A percentile compares a stretch with the other conserved stretches of the same genome.
Conservation (phyloP, 2,888 invertebrate species). For the Phortica magna region DNA sequence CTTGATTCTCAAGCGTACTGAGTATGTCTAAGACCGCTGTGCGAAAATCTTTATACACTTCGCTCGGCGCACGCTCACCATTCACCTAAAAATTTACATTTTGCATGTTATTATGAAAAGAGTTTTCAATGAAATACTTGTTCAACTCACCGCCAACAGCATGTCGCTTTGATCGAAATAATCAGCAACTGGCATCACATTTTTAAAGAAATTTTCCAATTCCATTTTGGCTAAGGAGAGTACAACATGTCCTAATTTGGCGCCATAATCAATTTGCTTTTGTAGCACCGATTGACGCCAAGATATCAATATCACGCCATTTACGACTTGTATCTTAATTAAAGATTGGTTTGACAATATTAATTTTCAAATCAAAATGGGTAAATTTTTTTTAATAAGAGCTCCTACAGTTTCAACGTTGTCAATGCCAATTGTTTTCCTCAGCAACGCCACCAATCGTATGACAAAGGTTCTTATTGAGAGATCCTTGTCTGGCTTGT, state of each 20-base stretch:
- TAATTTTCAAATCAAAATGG: conserved; percentile 26
- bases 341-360: conserved; percentile 3
- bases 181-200: conserved; percentile 93
- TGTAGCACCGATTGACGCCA: conserved; percentile 93
- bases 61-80: conserved; percentile 91
- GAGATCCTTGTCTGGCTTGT: too few relatives aligned
- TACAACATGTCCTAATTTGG: conserved; percentile 89
- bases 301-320: conserved; percentile 90
- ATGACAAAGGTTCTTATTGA: too few relatives aligned
- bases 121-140: background rate
- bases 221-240: conserved; percentile 92
- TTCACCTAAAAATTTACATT: conserved; percentile 82
- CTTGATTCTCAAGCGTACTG: conserved; percentile 84
- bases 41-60: conserved; percentile 92
- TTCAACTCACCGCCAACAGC: conserved; percentile 81
- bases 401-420: too few relatives aligned
- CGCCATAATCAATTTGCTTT: conserved; percentile 93
- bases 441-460: too few relatives aligned
- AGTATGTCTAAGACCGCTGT: conserved; percentile 87
- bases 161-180: conserved; percentile 93
- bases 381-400: too few relatives aligned
- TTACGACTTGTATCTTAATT: conserved; percentile 90
- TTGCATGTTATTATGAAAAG: background rate
- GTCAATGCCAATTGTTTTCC: too few relatives aligned
- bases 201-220: conserved; percentile 91